Percentiles rank a stretch among this genome's conserved stretches.
Evolutionary conservation across 1,140 invertebrate genomes (phyloP).

Genomic region (Pogonomyrmex californicus): DNA sequence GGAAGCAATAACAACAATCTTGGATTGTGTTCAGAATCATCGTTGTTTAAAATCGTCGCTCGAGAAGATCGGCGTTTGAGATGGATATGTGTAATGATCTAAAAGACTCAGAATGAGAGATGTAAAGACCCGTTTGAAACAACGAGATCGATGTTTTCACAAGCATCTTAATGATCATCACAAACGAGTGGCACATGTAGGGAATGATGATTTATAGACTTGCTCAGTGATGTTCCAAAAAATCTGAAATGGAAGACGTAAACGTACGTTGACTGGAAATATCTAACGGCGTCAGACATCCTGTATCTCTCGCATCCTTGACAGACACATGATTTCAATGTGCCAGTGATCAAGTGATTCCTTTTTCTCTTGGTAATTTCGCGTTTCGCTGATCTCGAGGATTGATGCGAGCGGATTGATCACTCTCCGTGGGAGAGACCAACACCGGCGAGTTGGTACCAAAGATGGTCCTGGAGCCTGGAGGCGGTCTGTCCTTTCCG

Average conservation of each 20-base stretch:
- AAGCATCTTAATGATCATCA: background rate
- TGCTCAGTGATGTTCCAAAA: slow-evolving; percentile 13
- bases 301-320: background rate
- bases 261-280: slow-evolving; percentile 10
- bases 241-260: slow-evolving; percentile 16
- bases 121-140: background rate
- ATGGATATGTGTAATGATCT: background rate
- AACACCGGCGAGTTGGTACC: slow-evolving; percentile 83
- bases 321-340: slow-evolving; percentile 15
- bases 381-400: background rate
- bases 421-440: slow-evolving; percentile 67
- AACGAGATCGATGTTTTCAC: background rate
- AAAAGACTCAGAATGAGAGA: slow-evolving; percentile 17
- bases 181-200: background rate
- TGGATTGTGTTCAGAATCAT: background rate
- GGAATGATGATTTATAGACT: slow-evolving; percentile 29
- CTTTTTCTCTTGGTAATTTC: slow-evolving; percentile 22
- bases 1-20: background rate
- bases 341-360: slow-evolving; percentile 22
- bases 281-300: background rate
- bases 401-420: slow-evolving; percentile 71
- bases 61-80: background rate
- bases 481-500: slow-evolving; percentile 86
- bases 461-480: slow-evolving; percentile 86
- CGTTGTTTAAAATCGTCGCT: background rate